Conservation (phyloP, 2,113 vertebrate genomes). For the Chunga burmeisteri region DNA sequence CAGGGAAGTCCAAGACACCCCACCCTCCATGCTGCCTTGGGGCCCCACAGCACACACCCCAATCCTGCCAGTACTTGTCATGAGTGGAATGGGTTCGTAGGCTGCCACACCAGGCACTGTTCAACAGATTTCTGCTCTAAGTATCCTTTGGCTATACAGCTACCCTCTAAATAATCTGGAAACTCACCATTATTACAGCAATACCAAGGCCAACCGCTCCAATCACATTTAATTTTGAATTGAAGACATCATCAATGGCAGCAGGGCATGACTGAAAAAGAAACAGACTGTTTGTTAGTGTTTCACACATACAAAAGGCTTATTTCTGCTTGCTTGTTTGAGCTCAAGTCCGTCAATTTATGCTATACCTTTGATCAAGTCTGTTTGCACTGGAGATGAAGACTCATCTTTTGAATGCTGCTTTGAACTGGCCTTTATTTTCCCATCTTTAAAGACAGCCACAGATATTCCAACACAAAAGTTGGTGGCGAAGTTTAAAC, state of each 20-base stretch:
- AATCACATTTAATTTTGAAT: constrained; percentile 87
- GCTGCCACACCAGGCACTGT: neutral
- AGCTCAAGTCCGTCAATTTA: neutral
- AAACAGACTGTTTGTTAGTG: neutral
- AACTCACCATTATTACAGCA: constrained; percentile 88
- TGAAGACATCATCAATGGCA: constrained; percentile 84
- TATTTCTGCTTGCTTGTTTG: neutral
- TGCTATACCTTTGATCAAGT: neutral
- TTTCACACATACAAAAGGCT: neutral
- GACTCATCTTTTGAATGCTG: neutral
- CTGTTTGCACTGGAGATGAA: neutral
- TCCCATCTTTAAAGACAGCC: neutral
- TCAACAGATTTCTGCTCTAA: neutral
- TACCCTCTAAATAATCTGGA: neutral
- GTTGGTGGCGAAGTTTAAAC: neutral
- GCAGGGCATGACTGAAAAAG: constrained; percentile 80
- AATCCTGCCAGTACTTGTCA: neutral
- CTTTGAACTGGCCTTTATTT: neutral
- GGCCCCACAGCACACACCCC: neutral
- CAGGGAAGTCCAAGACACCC: neutral
- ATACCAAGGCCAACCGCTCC: constrained; percentile 87
- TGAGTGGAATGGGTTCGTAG: neutral
- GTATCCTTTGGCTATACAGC: neutral
- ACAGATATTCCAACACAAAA: neutral
- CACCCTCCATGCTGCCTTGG: neutral